phyloP scores from a whole-genome alignment of 2,888 invertebrate species.

The Drosophila hamatofila region DNA sequence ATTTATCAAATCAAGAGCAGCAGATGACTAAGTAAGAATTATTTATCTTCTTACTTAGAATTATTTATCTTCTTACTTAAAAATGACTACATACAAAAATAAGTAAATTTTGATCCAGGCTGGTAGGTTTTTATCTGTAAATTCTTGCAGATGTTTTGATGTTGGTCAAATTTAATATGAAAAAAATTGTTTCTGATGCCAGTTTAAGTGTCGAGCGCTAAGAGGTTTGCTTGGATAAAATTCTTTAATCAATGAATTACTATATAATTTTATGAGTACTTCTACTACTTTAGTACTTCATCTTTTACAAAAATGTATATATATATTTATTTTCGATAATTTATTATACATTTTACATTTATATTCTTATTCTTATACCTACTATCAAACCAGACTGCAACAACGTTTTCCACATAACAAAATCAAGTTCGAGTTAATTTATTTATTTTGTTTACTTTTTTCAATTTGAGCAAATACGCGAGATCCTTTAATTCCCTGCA shows the following conservation, averaged over 20 bases:
- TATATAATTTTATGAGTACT: too few relatives aligned
- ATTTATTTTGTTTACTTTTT: not conserved
- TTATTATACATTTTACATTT: not conserved
- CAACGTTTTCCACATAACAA: constrained; percentile 54
- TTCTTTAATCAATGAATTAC: too few relatives aligned
- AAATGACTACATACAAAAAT: too few relatives aligned
- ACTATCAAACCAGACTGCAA: constrained; percentile 10
- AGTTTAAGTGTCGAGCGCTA: not conserved
- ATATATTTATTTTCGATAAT: too few relatives aligned
- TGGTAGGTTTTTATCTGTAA: too few relatives aligned
- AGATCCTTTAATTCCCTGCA: constrained; percentile 84
- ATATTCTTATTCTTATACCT: not conserved
- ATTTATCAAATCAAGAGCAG: too few relatives aligned
- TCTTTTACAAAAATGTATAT: too few relatives aligned
- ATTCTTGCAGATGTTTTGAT: not conserved
- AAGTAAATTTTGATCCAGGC: too few relatives aligned
- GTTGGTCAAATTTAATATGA: not conserved
- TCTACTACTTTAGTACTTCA: too few relatives aligned
- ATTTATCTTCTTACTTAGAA: too few relatives aligned
- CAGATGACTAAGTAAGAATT: too few relatives aligned
- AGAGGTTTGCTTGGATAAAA: not conserved
- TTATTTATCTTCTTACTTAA: too few relatives aligned
- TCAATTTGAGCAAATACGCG: constrained; percentile 56
- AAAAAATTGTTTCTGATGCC: not conserved
- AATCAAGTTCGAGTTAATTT: constrained; percentile 18